Percentiles rank a stretch among this genome's conserved stretches.
Conservation (phyloP, 2,113 vertebrate genomes). For the Panthera uncia region DNA sequence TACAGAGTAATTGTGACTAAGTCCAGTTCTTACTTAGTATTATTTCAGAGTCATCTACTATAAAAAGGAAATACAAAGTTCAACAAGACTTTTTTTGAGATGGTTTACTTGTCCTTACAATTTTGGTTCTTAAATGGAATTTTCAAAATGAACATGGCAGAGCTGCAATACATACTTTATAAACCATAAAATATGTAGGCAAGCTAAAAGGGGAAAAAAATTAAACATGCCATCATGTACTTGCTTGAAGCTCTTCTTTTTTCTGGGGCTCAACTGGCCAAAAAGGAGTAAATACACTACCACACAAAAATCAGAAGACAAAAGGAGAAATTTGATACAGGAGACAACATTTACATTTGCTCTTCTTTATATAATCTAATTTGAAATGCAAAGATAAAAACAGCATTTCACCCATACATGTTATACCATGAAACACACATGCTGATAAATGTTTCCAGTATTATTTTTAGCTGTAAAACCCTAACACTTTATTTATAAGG, state of each 20-base stretch:
- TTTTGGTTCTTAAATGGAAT: conserved; percentile 81
- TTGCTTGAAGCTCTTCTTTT: conserved; percentile 98
- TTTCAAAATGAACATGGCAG: conserved; percentile 86
- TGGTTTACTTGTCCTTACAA: conserved; percentile 83
- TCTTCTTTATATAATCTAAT: conserved; percentile 73
- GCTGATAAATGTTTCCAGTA: conserved; percentile 15
- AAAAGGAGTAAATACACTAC: conserved; percentile 97
- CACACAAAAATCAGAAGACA: conserved; percentile 89
- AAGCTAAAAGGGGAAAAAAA: conserved; percentile 87
- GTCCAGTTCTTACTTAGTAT: conserved; percentile 62
- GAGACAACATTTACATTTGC: conserved; percentile 78
- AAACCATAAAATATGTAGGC: conserved; percentile 85
- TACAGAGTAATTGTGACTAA: conserved; percentile 17
- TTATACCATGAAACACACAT: conserved; percentile 22
- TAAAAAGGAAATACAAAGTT: conserved; percentile 60
- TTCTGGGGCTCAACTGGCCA: conserved; percentile 96
- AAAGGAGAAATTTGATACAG: conserved; percentile 89
- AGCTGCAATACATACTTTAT: conserved; percentile 84
- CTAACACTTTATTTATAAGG: conserved; percentile 36
- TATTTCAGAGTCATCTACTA: conserved; percentile 66
- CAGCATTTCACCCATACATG: conserved; percentile 69
- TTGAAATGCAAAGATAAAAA: conserved; percentile 71
- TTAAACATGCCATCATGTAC: conserved; percentile 96
- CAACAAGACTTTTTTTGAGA: conserved; percentile 61
- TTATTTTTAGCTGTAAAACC: conserved; percentile 51